These are phyloP conservation scores for Columba janthina DNA, from an alignment of 2,113 vertebrate genomes.

Conservation along the genomic window DNA sequence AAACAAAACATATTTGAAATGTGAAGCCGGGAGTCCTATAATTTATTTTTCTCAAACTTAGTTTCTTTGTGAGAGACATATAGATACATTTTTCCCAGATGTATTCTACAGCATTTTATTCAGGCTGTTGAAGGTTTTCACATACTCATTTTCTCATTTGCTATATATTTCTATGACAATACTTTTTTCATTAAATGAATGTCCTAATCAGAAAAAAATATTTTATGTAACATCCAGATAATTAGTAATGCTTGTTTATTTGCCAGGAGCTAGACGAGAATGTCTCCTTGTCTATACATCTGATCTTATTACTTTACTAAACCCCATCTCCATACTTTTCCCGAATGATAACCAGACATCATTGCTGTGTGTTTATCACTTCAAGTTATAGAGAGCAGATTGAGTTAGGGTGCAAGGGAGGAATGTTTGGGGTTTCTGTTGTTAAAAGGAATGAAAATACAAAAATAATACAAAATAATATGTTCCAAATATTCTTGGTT, in stretches of 20 bases:
- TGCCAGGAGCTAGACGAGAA: neutral
- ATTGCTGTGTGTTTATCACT: neutral
- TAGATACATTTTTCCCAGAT: neutral
- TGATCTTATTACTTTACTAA: neutral
- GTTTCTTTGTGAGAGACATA: neutral
- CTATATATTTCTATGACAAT: neutral
- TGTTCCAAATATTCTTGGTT: neutral
- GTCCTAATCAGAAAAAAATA: neutral
- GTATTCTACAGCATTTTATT: neutral
- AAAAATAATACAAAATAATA: neutral
- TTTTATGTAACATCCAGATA: neutral
- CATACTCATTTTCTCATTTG: neutral
- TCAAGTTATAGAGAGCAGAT: neutral
- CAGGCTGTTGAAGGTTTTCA: neutral
- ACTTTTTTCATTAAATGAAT: neutral
- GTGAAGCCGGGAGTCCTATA: neutral
- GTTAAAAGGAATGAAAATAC: neutral
- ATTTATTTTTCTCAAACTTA: neutral
- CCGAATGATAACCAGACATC: neutral
- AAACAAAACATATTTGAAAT: neutral
- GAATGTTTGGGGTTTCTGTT: neutral
- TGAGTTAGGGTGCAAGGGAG: neutral
- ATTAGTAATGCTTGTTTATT: neutral
- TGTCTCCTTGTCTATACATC: neutral
- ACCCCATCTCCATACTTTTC: neutral